These are phyloP conservation scores for Neosilurus mollespiculum DNA, from an alignment of 2,797 vertebrate genomes.

Conservation along the genomic window DNA sequence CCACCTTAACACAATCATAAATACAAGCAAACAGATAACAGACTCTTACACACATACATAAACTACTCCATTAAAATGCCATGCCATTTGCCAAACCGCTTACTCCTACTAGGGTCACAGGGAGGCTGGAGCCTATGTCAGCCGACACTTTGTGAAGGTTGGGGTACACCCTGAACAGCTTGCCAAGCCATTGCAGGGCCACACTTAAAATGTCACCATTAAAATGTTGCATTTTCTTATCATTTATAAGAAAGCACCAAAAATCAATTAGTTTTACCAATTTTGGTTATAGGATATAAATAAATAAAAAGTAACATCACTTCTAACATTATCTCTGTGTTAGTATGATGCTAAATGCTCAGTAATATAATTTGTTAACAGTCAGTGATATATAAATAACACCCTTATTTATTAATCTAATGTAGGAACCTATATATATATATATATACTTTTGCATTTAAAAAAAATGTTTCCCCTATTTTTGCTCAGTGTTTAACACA, in stretches of 20 bases:
- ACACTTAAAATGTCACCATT: no score
- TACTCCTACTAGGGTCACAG: no score
- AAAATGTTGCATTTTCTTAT: neutral
- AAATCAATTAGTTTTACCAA: neutral
- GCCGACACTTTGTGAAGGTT: no score
- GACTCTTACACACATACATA: slow-evolving; percentile 1
- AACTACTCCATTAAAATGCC: neutral
- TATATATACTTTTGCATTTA: no score
- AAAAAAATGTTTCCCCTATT: no score
- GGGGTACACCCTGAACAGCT: no score
- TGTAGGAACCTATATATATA: no score
- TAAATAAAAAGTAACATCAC: neutral
- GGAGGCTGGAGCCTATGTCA: no score
- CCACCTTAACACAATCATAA: slow-evolving; percentile 57
- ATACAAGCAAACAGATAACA: neutral
- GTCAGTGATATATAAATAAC: no score
- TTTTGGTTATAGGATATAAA: neutral
- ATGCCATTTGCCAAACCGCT: no score
- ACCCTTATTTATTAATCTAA: no score
- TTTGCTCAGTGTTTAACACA: neutral
- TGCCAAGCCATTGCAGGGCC: no score
- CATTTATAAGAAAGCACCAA: neutral
- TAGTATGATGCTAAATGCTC: neutral
- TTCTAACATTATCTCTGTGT: neutral
- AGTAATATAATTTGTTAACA: neutral